Base-by-base conservation (phyloP, 2,797 vertebrate genomes). In the Tiaroga cobitis region DNA sequence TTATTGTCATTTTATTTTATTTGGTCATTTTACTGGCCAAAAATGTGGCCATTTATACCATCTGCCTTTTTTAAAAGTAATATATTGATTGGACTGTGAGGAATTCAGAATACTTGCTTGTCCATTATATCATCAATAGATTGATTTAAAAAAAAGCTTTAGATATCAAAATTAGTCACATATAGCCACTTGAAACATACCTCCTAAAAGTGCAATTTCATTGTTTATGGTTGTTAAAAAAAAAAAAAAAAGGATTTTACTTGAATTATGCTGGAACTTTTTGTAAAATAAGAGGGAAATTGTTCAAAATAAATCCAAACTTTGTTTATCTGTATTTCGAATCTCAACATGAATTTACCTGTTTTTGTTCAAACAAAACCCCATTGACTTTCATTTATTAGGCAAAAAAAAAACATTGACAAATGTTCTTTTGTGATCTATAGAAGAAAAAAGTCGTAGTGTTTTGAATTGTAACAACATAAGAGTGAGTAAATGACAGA, bases 181-280 rank as follows among this genome's bases (percentile, higher is more conserved):
- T 32, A 29, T 49, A 75, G 15, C 56, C 54, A 80, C 81, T 90
- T 89, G 84, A 89, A 74, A 84, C 76, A 80, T 90, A 82, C 84
- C 86, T 68, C 80, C 73, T 70, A 81, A 32, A 94, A 92, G 91
- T 93, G 92, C 90, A 87, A 90, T 92, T 90, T 82, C 82, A 86
- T 21, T 79, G 49, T 54, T 79, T 81, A 73, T 87, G 39, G 41
- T 70, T 68, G 49, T 80, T 69, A 41, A 41, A 54, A 26, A 8
- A 5, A 69, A 63, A 19, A 16, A 39, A 75, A 15, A 32, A 16
- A 79, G 51, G 43, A 65, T 76, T 11, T 67, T 76, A 86, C 69
- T 76, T 75, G n/a, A 83, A 51, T 32, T 59, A 32, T 73, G 26
- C 34, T 70, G 39, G 51, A 61, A 69, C 26, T n/a, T 61, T 80